Conservation (phyloP, 2,113 vertebrate genomes). For the Channa maculata region DNA sequence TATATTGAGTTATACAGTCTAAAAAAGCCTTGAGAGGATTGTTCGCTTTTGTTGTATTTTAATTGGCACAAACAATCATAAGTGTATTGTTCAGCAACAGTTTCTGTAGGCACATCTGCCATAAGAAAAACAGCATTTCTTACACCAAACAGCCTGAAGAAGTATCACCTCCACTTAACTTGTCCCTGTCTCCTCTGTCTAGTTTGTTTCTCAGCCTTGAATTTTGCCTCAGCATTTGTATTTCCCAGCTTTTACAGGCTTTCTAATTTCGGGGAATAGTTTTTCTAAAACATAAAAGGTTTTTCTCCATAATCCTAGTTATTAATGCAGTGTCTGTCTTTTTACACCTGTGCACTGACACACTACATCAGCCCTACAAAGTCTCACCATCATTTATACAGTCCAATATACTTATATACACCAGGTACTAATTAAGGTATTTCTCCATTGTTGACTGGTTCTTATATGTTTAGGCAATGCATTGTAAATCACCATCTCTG, state of each 20-base stretch:
- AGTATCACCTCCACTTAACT: no score
- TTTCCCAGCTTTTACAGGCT: slow-evolving; percentile 31
- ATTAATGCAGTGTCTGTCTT: slow-evolving; percentile 19
- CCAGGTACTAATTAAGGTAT: slow-evolving; percentile 35
- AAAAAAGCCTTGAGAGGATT: no score
- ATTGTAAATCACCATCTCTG: slow-evolving; percentile 29
- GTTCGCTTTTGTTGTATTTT: no score
- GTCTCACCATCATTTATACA: slow-evolving; percentile 55
- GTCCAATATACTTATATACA: slow-evolving; percentile 32
- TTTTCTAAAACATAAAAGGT: slow-evolving; percentile 23
- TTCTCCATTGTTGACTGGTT: slow-evolving; percentile 18
- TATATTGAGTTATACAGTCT: no score
- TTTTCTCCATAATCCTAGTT: slow-evolving; percentile 22
- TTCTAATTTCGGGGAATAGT: slow-evolving; percentile 42
- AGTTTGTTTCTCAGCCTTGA: no score
- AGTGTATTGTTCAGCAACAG: no score
- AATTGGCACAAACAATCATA: no score
- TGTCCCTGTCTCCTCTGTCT: no score
- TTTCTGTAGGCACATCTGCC: no score
- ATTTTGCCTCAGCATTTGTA: slow-evolving; percentile 37
- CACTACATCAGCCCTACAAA: slow-evolving; percentile 39
- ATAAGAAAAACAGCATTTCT: no score
- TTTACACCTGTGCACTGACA: not conserved
- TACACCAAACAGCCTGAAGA: no score
- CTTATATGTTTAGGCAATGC: slow-evolving; percentile 11